A percentile compares a stretch with the other conserved stretches of the same genome.
Conservation (phyloP, 2,113 vertebrate genomes). For the Melanotaenia duboulayi region DNA sequence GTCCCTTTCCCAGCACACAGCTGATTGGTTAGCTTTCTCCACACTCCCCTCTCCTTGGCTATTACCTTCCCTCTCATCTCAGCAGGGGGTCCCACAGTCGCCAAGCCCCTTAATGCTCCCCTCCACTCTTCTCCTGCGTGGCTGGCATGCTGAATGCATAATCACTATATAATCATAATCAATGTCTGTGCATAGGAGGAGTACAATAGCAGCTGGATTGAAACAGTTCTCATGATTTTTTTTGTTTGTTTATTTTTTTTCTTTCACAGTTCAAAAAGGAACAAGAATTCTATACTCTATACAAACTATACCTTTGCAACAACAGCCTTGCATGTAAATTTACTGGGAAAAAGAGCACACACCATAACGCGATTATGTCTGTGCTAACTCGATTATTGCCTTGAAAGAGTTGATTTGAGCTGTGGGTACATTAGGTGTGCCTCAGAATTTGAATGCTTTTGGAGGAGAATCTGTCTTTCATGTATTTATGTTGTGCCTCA, state of each 20-base stretch:
- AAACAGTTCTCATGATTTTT: slow-evolving; percentile 11
- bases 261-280: slow-evolving; percentile 14
- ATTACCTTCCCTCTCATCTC: slow-evolving; percentile 93
- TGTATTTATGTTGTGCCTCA: slow-evolving; percentile 39
- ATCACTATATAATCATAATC: slow-evolving; percentile 73
- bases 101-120: slow-evolving; percentile 95
- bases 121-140: slow-evolving; percentile 85
- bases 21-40: slow-evolving; percentile 79
- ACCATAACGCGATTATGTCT: slow-evolving; percentile 63
- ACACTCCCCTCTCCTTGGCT: slow-evolving; percentile 90
- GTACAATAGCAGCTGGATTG: slow-evolving; percentile 27
- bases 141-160: slow-evolving; percentile 74
- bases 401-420: slow-evolving; percentile 61
- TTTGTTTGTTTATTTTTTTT: not conserved
- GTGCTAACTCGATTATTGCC: slow-evolving; percentile 65
- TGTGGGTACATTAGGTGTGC: slow-evolving; percentile 44
- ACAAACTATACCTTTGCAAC: slow-evolving; percentile 29
- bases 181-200: slow-evolving; percentile 53
- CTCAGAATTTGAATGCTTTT: slow-evolving; percentile 45
- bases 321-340: slow-evolving; percentile 50
- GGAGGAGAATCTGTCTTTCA: slow-evolving; percentile 27
- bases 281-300: slow-evolving; percentile 10
- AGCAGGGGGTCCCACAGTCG: slow-evolving; percentile 90
- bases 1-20: slow-evolving; percentile 59
- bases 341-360: slow-evolving; percentile 30